phyloP scores from a whole-genome alignment of 2,113 vertebrate species.

The Alouatta palliata region DNA sequence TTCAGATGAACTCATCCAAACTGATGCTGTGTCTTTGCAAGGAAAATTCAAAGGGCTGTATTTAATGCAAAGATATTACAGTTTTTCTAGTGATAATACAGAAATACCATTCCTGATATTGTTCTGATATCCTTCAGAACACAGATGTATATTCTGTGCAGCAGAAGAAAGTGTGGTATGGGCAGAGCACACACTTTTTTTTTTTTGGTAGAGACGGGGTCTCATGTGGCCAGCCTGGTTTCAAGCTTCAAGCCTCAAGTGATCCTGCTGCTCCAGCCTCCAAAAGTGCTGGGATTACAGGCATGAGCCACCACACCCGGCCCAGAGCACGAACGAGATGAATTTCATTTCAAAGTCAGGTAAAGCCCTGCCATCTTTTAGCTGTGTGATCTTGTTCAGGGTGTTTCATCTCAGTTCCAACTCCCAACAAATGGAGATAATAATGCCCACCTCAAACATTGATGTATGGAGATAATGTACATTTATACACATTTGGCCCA shows the following conservation, averaged over 20 bases:
- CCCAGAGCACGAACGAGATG: no score
- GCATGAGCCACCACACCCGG: no score
- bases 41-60: background rate
- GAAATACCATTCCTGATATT: background rate
- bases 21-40: background rate
- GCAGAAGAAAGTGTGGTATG: background rate
- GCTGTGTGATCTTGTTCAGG: background rate
- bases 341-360: background rate
- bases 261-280: no score
- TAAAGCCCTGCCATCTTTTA: background rate
- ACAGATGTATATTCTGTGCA: background rate
- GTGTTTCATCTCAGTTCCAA: background rate
- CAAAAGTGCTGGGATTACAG: no score
- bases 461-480: background rate
- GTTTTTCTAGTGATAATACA: background rate
- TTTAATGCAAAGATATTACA: background rate
- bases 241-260: no score
- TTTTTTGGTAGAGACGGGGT: no score
- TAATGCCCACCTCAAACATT: background rate
- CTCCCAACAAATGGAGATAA: no score
- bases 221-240: no score
- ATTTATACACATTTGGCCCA: background rate
- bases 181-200: background rate
- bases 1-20: background rate
- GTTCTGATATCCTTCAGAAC: background rate